Base-by-base conservation (phyloP, 2,888 invertebrate species). In the Diarsia dahlii region DNA sequence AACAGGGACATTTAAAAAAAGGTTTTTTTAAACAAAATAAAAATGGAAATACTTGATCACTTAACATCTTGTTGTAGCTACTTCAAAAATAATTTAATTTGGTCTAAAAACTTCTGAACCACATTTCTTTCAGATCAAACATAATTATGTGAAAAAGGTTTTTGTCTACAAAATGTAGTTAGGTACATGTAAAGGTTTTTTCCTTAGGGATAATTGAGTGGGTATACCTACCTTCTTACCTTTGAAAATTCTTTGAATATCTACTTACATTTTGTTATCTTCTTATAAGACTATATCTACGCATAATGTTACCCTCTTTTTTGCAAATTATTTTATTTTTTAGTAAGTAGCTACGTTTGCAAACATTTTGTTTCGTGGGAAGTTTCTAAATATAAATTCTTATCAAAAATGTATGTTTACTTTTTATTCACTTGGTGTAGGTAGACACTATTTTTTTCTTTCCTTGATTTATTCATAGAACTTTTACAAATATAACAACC, bases 21-120 rank as follows among this genome's bases (percentile, higher is more conserved):
- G 3, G 8, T n/a, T 9, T 10, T 3, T 18, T 48, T 28, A 9
- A n/a, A 12, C 0, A n/a, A 77, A 18, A 76, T 48, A 39, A 46
- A 2, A 58, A 50, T 48, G 23, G 3, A 23, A 63, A 46, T 45
- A 23, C 23, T 1, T 23, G 18, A 28, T 15, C 45, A 46, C 52
- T 62, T 6, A 20, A 10, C 2, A 54, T 80, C 54, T 46, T 20
- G 15, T 73, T 13, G 20, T 46, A 54, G 15, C 48, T 23, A 48
- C 56, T 81, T 67, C 3, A 46, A 46, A 58, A 52, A 20, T 65
- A 76, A 81, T 69, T 65, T 45, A 69, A 76, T 65, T 76, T 50
- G 8, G 64, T 45, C n/a, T n/a, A 20, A 18, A 15, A 64, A 74
- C 20, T 34, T 46, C 39, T 46, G 4, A 74, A 56, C 81, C 56